phyloP scores from a whole-genome alignment of 2,888 invertebrate species.

The Globia sparganii region DNA sequence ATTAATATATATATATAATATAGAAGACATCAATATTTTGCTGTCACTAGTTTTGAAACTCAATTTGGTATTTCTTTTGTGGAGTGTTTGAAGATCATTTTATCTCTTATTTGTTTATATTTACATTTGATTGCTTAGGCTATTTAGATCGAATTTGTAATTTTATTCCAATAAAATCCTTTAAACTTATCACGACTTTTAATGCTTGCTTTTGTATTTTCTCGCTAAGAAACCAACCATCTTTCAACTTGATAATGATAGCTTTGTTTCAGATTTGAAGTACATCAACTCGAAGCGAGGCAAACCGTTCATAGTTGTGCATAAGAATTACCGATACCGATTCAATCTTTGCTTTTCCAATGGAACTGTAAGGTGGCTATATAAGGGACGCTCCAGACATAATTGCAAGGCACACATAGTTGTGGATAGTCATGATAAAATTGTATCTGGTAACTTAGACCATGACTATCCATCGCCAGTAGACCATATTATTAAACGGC shows the following conservation, averaged over 20 bases:
- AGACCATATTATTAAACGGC: background rate
- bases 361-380: background rate
- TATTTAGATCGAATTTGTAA: background rate
- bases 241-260: background rate
- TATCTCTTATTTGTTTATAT: background rate
- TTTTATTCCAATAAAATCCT: background rate
- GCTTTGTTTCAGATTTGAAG: constrained; percentile 22
- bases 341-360: background rate
- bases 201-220: background rate
- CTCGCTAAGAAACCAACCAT: no score
- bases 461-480: constrained; percentile 25
- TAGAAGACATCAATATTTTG: background rate
- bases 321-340: constrained; percentile 1
- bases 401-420: constrained; percentile 27
- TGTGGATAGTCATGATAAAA: background rate
- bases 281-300: constrained; percentile 16
- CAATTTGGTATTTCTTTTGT: background rate
- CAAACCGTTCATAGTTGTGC: background rate
- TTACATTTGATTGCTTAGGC: background rate
- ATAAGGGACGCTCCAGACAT: background rate
- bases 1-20: no score
- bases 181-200: background rate
- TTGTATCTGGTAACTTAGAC: background rate
- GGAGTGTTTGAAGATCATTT: background rate
- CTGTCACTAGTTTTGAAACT: background rate